Evolutionary conservation across 2,113 vertebrate species (phyloP).

Genomic region (Cyanocitta stelleri): DNA sequence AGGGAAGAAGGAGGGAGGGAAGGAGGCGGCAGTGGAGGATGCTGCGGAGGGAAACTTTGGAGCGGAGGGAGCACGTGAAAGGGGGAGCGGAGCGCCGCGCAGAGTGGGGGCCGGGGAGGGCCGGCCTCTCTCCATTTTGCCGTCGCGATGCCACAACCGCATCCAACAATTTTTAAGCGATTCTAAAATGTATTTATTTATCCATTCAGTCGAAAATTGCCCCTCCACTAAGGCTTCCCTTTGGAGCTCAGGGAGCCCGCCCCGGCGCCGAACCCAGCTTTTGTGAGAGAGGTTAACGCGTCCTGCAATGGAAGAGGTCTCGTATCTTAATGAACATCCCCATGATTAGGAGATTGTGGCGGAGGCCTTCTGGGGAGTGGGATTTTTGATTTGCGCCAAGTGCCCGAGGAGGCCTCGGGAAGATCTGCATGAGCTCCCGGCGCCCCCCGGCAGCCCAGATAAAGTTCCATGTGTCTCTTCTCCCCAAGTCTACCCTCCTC

Average conservation of each 20-base stretch:
- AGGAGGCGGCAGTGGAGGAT: neutral
- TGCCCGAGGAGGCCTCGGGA: neutral
- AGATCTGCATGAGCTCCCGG: neutral
- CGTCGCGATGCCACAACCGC: neutral
- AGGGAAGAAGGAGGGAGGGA: neutral
- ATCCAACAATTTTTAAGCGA: neutral
- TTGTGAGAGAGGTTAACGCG: neutral
- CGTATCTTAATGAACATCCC: neutral
- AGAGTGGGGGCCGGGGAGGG: fast-evolving
- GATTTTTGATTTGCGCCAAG: neutral
- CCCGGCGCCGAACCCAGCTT: neutral
- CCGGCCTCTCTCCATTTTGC: neutral
- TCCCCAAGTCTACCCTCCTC: neutral
- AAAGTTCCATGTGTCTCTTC: neutral
- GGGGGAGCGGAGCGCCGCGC: neutral
- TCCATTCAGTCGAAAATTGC: neutral
- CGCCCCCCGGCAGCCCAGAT: neutral
- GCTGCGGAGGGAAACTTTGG: conserved; percentile 3
- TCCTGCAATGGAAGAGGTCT: neutral
- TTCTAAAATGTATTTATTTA: neutral
- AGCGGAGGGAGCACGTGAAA: neutral
- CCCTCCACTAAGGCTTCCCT: neutral
- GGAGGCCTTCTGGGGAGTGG: neutral
- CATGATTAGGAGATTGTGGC: neutral
- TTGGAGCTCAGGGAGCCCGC: neutral